These are phyloP conservation scores for Atopsyche davidsoni DNA, from an alignment of 1,140 invertebrate genomes.

Conservation along the genomic window DNA sequence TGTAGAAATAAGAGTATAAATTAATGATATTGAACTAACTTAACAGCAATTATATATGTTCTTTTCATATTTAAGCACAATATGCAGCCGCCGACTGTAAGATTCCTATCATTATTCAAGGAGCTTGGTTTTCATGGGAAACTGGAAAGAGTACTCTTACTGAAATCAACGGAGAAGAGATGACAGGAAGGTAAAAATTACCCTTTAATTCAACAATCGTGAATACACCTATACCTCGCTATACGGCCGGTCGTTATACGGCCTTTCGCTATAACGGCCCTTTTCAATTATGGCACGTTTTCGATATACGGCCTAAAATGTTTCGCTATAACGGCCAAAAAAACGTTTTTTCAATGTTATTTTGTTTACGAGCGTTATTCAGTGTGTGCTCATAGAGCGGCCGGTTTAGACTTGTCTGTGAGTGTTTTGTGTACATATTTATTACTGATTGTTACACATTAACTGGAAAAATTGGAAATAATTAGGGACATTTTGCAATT, in stretches of 20 bases:
- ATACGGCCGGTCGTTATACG: too few relatives aligned
- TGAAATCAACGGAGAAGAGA: constrained; percentile 69
- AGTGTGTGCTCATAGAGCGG: too few relatives aligned
- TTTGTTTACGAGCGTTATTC: neutral
- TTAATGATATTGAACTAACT: too few relatives aligned
- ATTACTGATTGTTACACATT: too few relatives aligned
- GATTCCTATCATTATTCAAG: constrained; percentile 72
- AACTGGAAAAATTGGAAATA: too few relatives aligned
- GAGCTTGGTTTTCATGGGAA: constrained; percentile 89
- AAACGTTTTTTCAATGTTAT: neutral
- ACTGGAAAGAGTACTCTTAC: constrained; percentile 76
- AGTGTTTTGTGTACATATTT: too few relatives aligned
- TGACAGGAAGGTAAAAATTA: constrained; percentile 52
- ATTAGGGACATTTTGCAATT: too few relatives aligned
- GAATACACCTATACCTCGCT: neutral
- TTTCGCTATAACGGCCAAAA: neutral
- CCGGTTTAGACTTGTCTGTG: too few relatives aligned
- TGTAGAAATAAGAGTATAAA: too few relatives aligned
- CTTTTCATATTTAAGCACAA: too few relatives aligned
- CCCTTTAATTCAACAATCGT: neutral
- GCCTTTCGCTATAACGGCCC: too few relatives aligned
- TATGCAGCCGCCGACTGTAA: constrained; percentile 49
- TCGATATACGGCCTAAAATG: neutral
- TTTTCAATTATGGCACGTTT: neutral
- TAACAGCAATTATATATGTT: too few relatives aligned